These are phyloP conservation scores for Bombus balteatus DNA, from an alignment of 1,140 invertebrate species.

Conservation along the genomic window DNA sequence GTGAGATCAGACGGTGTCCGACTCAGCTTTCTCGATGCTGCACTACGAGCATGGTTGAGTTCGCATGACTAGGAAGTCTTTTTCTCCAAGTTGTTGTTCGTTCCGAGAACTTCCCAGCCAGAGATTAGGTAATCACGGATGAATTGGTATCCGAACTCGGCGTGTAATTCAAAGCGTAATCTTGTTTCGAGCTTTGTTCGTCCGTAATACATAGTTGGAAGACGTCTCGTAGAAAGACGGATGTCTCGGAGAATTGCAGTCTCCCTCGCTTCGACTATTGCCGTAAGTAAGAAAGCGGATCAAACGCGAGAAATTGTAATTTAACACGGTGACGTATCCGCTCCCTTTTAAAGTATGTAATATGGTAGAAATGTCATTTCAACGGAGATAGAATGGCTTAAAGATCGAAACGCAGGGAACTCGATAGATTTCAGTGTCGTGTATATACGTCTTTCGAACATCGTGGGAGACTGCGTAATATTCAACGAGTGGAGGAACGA, in stretches of 20 bases:
- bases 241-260: background rate
- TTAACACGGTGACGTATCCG: background rate
- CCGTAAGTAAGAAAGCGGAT: background rate
- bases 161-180: constrained; percentile 29
- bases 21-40: background rate
- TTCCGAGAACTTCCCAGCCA: constrained; percentile 11
- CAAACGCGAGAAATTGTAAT: background rate
- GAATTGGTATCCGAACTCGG: background rate
- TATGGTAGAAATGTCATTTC: background rate
- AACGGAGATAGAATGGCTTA: too few relatives aligned
- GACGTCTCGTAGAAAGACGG: background rate
- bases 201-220: too few relatives aligned
- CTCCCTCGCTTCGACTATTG: too few relatives aligned
- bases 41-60: background rate
- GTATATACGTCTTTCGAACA: background rate
- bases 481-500: background rate
- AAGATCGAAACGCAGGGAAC: background rate
- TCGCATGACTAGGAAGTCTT: constrained; percentile 4
- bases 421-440: background rate
- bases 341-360: background rate
- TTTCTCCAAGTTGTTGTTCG: background rate
- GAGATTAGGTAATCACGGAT: constrained; percentile 21
- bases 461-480: constrained; percentile 5
- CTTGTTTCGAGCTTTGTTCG: constrained; percentile 17
- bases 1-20: background rate